Evolutionary conservation across 2,888 invertebrate species (phyloP), one percentile per base, ranked within the genome.

Genomic region (Camptogramma bilineatum): DNA sequence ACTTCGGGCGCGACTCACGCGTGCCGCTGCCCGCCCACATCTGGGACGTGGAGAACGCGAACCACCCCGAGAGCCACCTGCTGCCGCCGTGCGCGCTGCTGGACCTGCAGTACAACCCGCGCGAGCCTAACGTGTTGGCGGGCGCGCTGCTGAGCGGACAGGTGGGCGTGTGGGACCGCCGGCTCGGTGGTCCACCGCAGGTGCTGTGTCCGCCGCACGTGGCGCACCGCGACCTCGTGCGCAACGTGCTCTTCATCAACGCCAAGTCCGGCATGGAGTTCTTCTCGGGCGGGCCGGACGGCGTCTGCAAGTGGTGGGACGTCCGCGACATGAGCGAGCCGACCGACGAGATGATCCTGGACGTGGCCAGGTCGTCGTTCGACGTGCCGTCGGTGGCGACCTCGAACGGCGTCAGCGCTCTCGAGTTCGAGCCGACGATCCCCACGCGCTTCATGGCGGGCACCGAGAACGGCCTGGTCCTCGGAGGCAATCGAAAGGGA

Each of bases 241-340:
- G 96, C 70, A 96, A 95, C 71, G 96, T 97, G 4, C 86, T 97
- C 0, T 99, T 98, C 96, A 96, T 98, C 62, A 96, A 97, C 82
- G 97, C 98, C 0, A 99, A 99, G 90, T 96, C 97, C 0, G 98
- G 98, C 0, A 96, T 96, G 0, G 99, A 99, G 84, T 98, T 98
- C 83, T 98, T 98, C 88, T 98, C 98, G 0, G 94, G 96, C 0
- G 96, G 98, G 0, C 96, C 97, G 0, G 99, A 99, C 85, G 99
- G 99, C 0, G 96, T 96, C 85, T 95, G 96, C 54, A 94, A 96
- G 82, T 96, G 96, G 96, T 96, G 96, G 96, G 96, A 96, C 83
- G 93, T 94, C 10, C 91, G 96, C 34, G 95, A 95, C 75, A 83
- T 96, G 69, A 85, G 86, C n/a, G 94, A 94, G 73, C 95, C 95